Base-by-base conservation (phyloP, 2,797 vertebrate species). In the Semotilus atromaculatus region DNA sequence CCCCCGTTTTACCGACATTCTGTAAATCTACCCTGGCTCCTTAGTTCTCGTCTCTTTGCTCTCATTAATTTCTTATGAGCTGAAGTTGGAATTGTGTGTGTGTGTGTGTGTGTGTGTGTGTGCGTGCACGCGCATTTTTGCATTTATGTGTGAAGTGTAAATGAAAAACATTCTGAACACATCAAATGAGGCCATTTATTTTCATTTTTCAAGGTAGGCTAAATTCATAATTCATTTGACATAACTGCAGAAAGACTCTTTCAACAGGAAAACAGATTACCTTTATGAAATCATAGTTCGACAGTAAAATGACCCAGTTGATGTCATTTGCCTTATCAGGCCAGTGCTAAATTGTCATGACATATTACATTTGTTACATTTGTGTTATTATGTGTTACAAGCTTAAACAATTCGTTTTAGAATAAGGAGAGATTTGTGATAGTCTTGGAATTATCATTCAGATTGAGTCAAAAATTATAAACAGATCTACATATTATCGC, bases 21-120 rank as follows among this genome's bases (percentile, higher is more conserved):
- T 60, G 51, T 84, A 84, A 70, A 79, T 79, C 53, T 84, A 78
- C 67, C 83, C 53, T 36, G 67, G 75, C 55, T 84, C 67, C 53
- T 48, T n/a, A 51, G 75, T 72, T 79, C 76, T 85, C 10, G 31
- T 85, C 68, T 80, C 53, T 64, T 70, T 64, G 29, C 23, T 21
- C 75, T 80, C 53, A 85, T 75, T 76, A 77, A 70, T 86, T 76
- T 76, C 10, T 67, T 58, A 82, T 77, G 36, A 66, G 66, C 23
- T 64, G 14, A 68, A 51, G 31, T 53, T 40, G 62, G 82, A 68
- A 68, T 29, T 29, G 55, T 51, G 34, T 71, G 36, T 38, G 31
- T 51, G 36, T 66, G 31, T 34, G 53, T 78, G 64, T 64, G 38
- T 53, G 23, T 74, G 7, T 51, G 36, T 74, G 31, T 74, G 55